These are phyloP conservation scores for Oryctes rhinoceros DNA, from an alignment of 1,140 invertebrate genomes.

Conservation along the genomic window DNA sequence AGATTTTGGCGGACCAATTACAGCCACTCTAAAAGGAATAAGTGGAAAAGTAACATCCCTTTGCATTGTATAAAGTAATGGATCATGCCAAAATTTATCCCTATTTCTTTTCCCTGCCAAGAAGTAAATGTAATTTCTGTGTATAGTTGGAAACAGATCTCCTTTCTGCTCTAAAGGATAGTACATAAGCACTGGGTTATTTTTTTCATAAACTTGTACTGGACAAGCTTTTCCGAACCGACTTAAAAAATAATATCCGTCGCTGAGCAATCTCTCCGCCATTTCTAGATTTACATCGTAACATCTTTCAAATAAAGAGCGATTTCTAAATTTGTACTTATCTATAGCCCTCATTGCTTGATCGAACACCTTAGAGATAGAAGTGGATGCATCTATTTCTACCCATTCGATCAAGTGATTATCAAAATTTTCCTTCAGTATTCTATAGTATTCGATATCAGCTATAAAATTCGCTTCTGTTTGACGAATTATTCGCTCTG, in stretches of 20 bases:
- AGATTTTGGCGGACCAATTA: slow-evolving; percentile 85
- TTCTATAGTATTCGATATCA: slow-evolving; percentile 53
- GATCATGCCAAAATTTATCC: slow-evolving; percentile 63
- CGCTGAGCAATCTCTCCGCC: slow-evolving; percentile 64
- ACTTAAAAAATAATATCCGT: slow-evolving; percentile 68
- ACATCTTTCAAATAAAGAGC: slow-evolving; percentile 65
- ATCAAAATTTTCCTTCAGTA: slow-evolving; percentile 56
- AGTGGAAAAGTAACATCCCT: slow-evolving; percentile 60
- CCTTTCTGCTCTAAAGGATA: slow-evolving; percentile 59
- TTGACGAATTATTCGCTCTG: slow-evolving; percentile 60
- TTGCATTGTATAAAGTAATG: slow-evolving; percentile 64
- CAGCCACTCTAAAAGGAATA: slow-evolving; percentile 74
- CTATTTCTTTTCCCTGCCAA: slow-evolving; percentile 62
- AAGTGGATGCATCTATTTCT: slow-evolving; percentile 59
- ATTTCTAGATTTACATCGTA: slow-evolving; percentile 63
- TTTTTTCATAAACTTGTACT: slow-evolving; percentile 64
- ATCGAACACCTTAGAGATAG: slow-evolving; percentile 58
- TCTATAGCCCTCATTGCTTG: slow-evolving; percentile 56
- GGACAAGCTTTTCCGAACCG: slow-evolving; percentile 69
- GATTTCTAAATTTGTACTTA: slow-evolving; percentile 60
- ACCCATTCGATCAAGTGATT: slow-evolving; percentile 62
- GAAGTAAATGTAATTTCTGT: slow-evolving; percentile 68
- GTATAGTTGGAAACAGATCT: slow-evolving; percentile 64
- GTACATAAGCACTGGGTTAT: slow-evolving; percentile 63
- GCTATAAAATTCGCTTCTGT: slow-evolving; percentile 61